Percentiles rank a stretch among this genome's conserved stretches.
phyloP scores from a whole-genome alignment of 1,140 invertebrate genomes.

The Scaptodrosophila lebanonensis region DNA sequence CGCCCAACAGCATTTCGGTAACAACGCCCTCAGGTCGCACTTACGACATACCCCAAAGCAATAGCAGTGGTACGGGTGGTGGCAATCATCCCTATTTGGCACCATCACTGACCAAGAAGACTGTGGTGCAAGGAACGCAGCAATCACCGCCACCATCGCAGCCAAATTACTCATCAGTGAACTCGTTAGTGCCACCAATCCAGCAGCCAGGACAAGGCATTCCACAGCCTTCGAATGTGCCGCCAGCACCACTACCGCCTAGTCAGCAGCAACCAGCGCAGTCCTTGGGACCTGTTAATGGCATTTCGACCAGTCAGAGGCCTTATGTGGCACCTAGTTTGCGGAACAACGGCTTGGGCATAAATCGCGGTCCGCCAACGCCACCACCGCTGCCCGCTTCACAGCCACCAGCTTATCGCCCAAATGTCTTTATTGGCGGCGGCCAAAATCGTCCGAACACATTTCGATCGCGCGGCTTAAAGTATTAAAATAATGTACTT shows the following conservation, averaged over 20 bases:
- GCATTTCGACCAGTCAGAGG: conserved; percentile 60
- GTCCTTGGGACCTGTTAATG: neutral
- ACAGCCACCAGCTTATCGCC: conserved; percentile 26
- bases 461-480: conserved; percentile 64
- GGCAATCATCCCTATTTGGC: conserved; percentile 64
- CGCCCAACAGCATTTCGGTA: conserved; percentile 56
- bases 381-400: conserved; percentile 3
- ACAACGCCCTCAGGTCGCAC: conserved; percentile 63
- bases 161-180: conserved; percentile 60
- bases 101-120: conserved; percentile 48
- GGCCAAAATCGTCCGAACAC: conserved; percentile 47
- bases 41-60: conserved; percentile 70
- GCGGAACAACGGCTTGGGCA: conserved; percentile 59
- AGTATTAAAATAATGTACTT: conserved; percentile 48
- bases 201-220: conserved; percentile 14
- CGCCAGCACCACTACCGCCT: conserved; percentile 7
- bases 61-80: conserved; percentile 58
- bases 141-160: conserved; percentile 33
- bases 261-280: conserved; percentile 13
- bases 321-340: conserved; percentile 69
- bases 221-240: conserved; percentile 8
- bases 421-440: conserved; percentile 34
- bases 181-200: conserved; percentile 61
- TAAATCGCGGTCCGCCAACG: conserved; percentile 47
- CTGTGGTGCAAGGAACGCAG: conserved; percentile 1